Percentiles rank a stretch among this genome's conserved stretches.
Conservation (phyloP, 2,113 vertebrate species). For the Neodontobutis hainanensis region DNA sequence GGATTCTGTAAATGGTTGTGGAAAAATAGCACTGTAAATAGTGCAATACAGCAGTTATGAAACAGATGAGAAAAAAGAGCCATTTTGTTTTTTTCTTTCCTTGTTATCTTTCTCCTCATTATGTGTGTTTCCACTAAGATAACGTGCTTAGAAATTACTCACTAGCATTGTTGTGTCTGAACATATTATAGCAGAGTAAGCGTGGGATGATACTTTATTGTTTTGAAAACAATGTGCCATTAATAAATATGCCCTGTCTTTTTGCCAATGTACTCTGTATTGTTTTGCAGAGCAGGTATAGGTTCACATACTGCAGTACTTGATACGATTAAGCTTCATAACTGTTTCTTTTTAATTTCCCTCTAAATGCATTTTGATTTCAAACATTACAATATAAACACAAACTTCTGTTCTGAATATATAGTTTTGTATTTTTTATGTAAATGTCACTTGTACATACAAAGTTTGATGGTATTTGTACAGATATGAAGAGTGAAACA, state of each 20-base stretch:
- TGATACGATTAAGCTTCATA: constrained; percentile 80
- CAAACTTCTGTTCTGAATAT: constrained; percentile 99
- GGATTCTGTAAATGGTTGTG: constrained; percentile 80
- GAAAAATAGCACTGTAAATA: constrained; percentile 53
- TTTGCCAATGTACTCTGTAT: constrained; percentile 74
- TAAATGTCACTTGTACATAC: constrained; percentile 99
- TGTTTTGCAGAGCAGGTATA: constrained; percentile 69
- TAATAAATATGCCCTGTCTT: constrained; percentile 67
- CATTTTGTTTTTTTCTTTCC: constrained; percentile 60
- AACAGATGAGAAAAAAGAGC: constrained; percentile 66
- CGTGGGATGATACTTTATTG: constrained; percentile 74
- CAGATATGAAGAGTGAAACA: constrained; percentile 99
- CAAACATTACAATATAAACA: constrained; percentile 97
- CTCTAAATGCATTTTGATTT: constrained; percentile 91
- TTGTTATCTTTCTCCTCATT: constrained; percentile 48
- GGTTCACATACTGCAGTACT: constrained; percentile 74
- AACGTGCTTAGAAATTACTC: constrained; percentile 35
- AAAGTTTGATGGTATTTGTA: constrained; percentile 99
- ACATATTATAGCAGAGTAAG: constrained; percentile 53
- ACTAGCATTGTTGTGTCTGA: constrained; percentile 57
- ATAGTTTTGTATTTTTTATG: constrained; percentile 99
- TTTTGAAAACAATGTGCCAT: constrained; percentile 76
- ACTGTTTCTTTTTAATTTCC: constrained; percentile 76
- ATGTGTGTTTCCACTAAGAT: constrained; percentile 37
- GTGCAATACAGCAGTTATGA: constrained; percentile 61